Conservation (phyloP, 2,888 invertebrate species). For the Andrena bucephala region DNA sequence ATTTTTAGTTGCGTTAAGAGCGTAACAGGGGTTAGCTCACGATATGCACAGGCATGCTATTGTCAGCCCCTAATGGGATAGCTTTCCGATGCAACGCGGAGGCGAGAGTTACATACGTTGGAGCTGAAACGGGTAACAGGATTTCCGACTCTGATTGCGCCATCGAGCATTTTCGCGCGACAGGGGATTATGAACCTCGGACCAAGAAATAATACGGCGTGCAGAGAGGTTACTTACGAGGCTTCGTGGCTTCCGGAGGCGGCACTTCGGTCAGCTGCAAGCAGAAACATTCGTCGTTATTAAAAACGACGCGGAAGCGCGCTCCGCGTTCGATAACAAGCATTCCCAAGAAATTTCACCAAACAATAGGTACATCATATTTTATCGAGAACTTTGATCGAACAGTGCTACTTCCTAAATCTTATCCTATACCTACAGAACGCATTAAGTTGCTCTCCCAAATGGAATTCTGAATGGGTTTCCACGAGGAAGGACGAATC, state of each 20-base stretch:
- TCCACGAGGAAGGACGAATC: not conserved
- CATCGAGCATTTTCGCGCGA: slow-evolving; percentile 51
- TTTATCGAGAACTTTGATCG: too few relatives aligned
- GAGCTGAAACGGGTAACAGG: slow-evolving; percentile 29
- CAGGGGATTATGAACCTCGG: slow-evolving; percentile 33
- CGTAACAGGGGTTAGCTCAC: not conserved
- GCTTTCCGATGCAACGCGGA: slow-evolving; percentile 20
- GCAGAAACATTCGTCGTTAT: slow-evolving; percentile 38
- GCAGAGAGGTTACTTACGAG: slow-evolving; percentile 83
- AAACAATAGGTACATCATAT: too few relatives aligned
- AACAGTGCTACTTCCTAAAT: too few relatives aligned
- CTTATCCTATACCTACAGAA: too few relatives aligned
- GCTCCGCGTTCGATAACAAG: too few relatives aligned
- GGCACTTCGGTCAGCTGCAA: slow-evolving; percentile 85
- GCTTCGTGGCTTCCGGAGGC: slow-evolving; percentile 81
- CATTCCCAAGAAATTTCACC: too few relatives aligned
- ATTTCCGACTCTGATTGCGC: slow-evolving; percentile 47
- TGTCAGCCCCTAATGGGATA: slow-evolving; percentile 51
- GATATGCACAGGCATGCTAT: slow-evolving; percentile 27
- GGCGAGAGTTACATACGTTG: slow-evolving; percentile 24
- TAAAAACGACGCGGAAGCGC: not conserved
- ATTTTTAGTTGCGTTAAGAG: not conserved
- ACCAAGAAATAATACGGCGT: slow-evolving; percentile 2
- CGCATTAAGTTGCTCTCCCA: not conserved
- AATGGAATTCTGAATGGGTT: not conserved